Base-by-base conservation (phyloP, 2,888 invertebrate species). In the Heteropelma amictum region DNA sequence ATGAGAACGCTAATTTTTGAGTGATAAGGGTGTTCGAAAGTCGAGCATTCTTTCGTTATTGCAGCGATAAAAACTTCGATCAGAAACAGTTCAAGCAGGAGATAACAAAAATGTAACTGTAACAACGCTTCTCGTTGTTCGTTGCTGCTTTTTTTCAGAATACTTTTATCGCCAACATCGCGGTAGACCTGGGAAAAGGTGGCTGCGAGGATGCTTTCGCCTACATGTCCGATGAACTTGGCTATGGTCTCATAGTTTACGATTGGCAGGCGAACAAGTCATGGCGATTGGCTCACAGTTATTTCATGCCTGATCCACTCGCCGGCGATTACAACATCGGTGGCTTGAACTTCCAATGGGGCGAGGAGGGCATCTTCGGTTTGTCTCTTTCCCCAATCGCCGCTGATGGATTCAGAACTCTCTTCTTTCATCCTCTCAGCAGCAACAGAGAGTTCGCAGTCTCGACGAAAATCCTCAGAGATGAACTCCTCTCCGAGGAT, bases 121-220 rank as follows among this genome's bases (percentile, higher is more conserved):
- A n/a, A n/a, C 12, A 1, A 49, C 23, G 12, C n/a, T 30, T 51
- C 3, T n/a, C n/a, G 3, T 3, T 12, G 5, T 51, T 51, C 4
- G 3, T 21, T 21, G 2, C 8, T 45, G 19, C 12, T 26, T 3
- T 19, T 54, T 45, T 42, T 1, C 71, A 89, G 61, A 92, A 94
- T 42, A 95, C 95, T 0, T 96, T 96, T 87, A 95, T 96, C 76
- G 96, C 96, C n/a, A 96, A 95, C 84, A 95, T 95, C 69, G 95
- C 94, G n/a, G 92, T 96, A 1, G 96, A 96, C 83, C 91, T 95
- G 78, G 95, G 95, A 28, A 91, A 91, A 80, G 84, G 84, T 49
- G 92, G 90, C 45, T 96, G 95, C 84, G 94, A 95, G 2, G 95
- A 95, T 84, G 92, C 94, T 0, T 95, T 91, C 84, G 95, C 95